Evolutionary conservation across 2,888 invertebrate genomes (phyloP).

Genomic region (Cerastis leucographa): DNA sequence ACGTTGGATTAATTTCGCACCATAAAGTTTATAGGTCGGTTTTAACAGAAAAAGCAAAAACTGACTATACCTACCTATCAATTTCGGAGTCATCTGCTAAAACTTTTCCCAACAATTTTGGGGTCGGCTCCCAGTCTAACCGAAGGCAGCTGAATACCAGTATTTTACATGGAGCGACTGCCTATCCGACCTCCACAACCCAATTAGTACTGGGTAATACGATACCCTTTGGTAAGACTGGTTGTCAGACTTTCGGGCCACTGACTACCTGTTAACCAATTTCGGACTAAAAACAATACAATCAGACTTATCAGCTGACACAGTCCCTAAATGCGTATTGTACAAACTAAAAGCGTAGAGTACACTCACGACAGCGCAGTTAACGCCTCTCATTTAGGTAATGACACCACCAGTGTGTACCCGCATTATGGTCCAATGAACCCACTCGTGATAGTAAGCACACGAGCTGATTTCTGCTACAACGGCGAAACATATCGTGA

Average conservation of each 20-base stretch:
- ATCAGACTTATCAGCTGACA: slow-evolving; percentile 28
- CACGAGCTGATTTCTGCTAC: slow-evolving; percentile 67
- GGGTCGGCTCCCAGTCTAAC: too few relatives aligned
- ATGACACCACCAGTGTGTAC: slow-evolving; percentile 63
- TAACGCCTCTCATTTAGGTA: slow-evolving; percentile 62
- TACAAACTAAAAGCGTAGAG: slow-evolving; percentile 47
- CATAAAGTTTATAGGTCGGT: slow-evolving; percentile 12
- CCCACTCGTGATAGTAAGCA: slow-evolving; percentile 71
- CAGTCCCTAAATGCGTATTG: slow-evolving; percentile 50
- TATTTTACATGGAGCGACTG: too few relatives aligned
- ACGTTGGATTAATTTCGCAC: slow-evolving; percentile 20
- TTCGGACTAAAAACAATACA: slow-evolving; percentile 9
- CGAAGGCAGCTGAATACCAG: too few relatives aligned
- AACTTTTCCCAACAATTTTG: too few relatives aligned
- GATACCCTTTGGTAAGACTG: too few relatives aligned
- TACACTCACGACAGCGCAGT: slow-evolving; percentile 47
- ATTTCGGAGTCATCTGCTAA: too few relatives aligned
- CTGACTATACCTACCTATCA: too few relatives aligned
- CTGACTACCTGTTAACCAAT: neutral
- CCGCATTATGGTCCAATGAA: slow-evolving; percentile 75
- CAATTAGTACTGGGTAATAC: too few relatives aligned
- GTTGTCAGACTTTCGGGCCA: too few relatives aligned
- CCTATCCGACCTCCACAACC: too few relatives aligned
- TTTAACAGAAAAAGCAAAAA: slow-evolving; percentile 15
- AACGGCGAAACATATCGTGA: slow-evolving; percentile 71